Conservation (phyloP, 1,140 invertebrate species). For the Arctopsyche grandis region DNA sequence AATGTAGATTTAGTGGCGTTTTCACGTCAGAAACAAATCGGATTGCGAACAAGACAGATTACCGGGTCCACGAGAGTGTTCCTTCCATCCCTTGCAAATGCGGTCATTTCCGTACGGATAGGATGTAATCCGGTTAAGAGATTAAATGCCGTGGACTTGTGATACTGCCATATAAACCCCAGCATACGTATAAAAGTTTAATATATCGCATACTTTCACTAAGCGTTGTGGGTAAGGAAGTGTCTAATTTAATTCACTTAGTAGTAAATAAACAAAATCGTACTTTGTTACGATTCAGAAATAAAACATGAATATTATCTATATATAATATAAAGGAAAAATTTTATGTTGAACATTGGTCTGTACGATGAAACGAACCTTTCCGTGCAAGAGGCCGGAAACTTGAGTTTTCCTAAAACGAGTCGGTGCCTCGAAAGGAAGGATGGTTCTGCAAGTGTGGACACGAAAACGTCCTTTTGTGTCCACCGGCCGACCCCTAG, state of each 20-base stretch:
- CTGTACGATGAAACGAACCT: background rate
- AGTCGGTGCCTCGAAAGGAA: too few species aligned
- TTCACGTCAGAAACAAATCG: constrained; percentile 41
- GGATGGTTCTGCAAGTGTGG: background rate
- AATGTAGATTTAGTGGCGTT: constrained; percentile 32
- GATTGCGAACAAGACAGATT: constrained; percentile 50
- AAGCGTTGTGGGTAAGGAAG: too few species aligned
- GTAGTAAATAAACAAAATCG: too few species aligned
- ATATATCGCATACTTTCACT: background rate
- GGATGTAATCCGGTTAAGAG: constrained; percentile 21
- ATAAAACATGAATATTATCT: background rate
- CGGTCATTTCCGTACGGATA: constrained; percentile 23
- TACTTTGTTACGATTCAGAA: background rate
- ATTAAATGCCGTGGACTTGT: constrained; percentile 17
- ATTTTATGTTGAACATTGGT: background rate
- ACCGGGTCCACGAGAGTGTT: background rate
- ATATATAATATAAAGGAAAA: background rate
- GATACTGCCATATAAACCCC: background rate
- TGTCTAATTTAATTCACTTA: too few species aligned
- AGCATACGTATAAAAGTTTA: background rate
- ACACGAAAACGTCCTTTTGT: constrained; percentile 5
- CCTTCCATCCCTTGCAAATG: background rate
- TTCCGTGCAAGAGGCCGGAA: background rate
- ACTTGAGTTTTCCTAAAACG: background rate
- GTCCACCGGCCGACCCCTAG: background rate